These are phyloP conservation scores for Acrocyrtus sp. DNA, from an alignment of 2,888 invertebrate genomes.

Conservation along the genomic window DNA sequence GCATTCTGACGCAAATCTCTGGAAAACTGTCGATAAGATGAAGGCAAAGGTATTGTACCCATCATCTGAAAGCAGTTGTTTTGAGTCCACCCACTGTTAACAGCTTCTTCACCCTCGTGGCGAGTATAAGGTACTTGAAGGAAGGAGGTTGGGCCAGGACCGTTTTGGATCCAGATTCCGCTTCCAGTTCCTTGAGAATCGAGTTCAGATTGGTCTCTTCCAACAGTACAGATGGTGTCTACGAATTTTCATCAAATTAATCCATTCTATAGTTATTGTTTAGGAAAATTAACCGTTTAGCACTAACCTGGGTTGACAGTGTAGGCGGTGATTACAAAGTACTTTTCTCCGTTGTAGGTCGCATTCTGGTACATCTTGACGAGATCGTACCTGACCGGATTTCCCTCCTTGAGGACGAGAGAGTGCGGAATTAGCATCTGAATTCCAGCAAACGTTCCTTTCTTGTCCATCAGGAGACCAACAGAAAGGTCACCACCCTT, in stretches of 20 bases:
- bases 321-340: constrained; percentile 56
- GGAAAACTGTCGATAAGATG: too few relatives aligned
- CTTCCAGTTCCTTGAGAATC: constrained; percentile 51
- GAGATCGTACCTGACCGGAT: constrained; percentile 35
- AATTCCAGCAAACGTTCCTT: constrained; percentile 58
- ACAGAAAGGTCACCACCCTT: constrained; percentile 37
- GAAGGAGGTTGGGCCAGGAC: constrained; percentile 24
- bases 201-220: constrained; percentile 34
- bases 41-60: constrained; percentile 52
- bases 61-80: constrained; percentile 58
- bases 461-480: constrained; percentile 45
- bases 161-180: constrained; percentile 57
- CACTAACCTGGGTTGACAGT: constrained; percentile 55
- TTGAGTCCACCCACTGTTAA: constrained; percentile 47
- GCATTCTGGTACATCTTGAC: constrained; percentile 57
- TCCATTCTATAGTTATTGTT: too few relatives aligned
- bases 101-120: constrained; percentile 17
- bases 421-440: constrained; percentile 46
- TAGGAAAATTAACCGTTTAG: neutral
- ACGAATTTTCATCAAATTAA: too few relatives aligned
- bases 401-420: constrained; percentile 15
- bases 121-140: constrained; percentile 37
- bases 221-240: constrained; percentile 56
- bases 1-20: too few relatives aligned
- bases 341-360: constrained; percentile 31